A percentile compares a stretch with the other conserved stretches of the same genome.
These are phyloP conservation scores for Procavia capensis DNA, from an alignment of 2,113 vertebrate genomes.

Conservation along the genomic window DNA sequence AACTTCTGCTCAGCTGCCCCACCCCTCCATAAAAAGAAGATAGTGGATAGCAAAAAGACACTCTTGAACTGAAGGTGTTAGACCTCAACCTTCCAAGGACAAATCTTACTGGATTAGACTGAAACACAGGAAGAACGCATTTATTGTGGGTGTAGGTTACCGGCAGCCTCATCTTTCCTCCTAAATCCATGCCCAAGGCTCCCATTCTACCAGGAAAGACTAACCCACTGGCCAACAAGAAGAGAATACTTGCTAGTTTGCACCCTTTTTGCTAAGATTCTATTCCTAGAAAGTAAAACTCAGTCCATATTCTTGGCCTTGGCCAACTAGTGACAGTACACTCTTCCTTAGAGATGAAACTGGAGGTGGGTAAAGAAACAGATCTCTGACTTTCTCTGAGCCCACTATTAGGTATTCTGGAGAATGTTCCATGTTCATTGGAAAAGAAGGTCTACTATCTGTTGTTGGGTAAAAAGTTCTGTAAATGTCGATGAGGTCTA, in stretches of 20 bases:
- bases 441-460: no score
- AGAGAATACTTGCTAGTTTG: neutral
- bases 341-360: neutral
- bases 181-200: neutral
- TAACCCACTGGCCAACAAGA: neutral
- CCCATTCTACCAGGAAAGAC: neutral
- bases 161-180: neutral
- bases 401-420: neutral
- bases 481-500: no score
- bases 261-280: neutral
- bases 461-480: no score
- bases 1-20: neutral
- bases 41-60: neutral
- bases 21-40: neutral
- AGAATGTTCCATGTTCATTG: no score
- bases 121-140: neutral
- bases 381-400: neutral
- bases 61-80: neutral
- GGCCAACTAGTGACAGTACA: neutral
- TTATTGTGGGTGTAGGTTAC: neutral
- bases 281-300: conserved; percentile 9
- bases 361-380: neutral
- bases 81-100: neutral
- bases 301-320: neutral
- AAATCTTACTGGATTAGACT: neutral